Percentiles rank a stretch among this genome's conserved stretches.
These are phyloP conservation scores for Chionodraco myersi DNA, from an alignment of 2,113 vertebrate genomes.

Conservation along the genomic window DNA sequence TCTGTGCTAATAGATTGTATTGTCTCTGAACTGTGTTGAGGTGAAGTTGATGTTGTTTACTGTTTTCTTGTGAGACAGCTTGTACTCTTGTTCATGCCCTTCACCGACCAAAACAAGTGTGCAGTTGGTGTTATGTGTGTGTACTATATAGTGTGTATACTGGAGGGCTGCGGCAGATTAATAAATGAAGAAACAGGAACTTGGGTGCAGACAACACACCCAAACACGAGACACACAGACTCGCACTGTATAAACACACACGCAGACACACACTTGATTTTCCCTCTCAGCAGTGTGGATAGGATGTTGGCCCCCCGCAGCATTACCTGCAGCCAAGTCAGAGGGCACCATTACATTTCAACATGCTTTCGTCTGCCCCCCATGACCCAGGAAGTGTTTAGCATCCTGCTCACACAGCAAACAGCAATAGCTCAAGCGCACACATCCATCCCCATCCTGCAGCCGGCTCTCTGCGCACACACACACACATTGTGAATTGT, in stretches of 20 bases:
- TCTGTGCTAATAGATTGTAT: too few species aligned
- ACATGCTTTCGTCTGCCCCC: conserved; percentile 45
- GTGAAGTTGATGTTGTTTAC: neutral
- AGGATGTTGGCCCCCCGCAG: conserved; percentile 67
- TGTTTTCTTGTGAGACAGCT: conserved; percentile 16
- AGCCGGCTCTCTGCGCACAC: conserved; percentile 13
- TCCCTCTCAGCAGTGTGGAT: conserved; percentile 51
- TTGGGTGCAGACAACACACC: conserved; percentile 15
- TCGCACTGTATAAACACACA: conserved; percentile 15
- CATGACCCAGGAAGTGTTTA: conserved; percentile 70
- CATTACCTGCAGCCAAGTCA: conserved; percentile 75
- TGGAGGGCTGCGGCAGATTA: conserved; percentile 40
- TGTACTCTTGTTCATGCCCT: conserved; percentile 40
- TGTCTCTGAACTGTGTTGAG: neutral
- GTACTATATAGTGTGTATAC: neutral
- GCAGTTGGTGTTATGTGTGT: neutral
- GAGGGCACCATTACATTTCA: conserved; percentile 77
- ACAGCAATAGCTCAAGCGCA: conserved; percentile 72
- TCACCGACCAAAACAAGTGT: conserved; percentile 26
- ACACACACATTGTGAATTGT: conserved; percentile 25
- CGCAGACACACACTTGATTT: conserved; percentile 28
- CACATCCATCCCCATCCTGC: conserved; percentile 78
- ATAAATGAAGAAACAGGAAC: conserved; percentile 45
- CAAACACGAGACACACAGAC: conserved; percentile 20
- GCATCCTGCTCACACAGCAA: conserved; percentile 66